These are phyloP conservation scores for Pseudomyrmex sp. DNA, from an alignment of 1,140 invertebrate species.

Conservation along the genomic window DNA sequence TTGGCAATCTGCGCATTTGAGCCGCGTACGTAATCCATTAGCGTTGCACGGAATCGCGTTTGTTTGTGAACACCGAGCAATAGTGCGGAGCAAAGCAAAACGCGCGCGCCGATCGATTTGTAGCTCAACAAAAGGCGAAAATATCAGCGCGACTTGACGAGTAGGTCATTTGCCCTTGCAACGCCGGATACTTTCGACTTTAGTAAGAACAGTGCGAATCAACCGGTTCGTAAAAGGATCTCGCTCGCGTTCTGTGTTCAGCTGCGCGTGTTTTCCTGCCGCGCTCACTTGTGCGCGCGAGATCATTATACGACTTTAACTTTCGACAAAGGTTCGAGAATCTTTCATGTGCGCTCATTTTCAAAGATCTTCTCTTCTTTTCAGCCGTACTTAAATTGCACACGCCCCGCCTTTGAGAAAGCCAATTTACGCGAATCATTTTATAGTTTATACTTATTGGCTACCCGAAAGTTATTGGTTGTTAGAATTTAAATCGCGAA, in stretches of 20 bases:
- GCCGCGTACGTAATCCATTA: too few relatives aligned
- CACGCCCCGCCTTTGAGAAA: too few relatives aligned
- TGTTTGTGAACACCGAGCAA: not conserved
- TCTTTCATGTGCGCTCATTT: not conserved
- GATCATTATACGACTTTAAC: slow-evolving; percentile 51
- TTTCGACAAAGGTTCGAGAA: slow-evolving; percentile 3
- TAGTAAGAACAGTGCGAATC: slow-evolving; percentile 67
- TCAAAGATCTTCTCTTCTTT: not conserved
- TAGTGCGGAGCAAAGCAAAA: not conserved
- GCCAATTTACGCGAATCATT: slow-evolving; percentile 26
- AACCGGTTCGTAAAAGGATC: slow-evolving; percentile 58
- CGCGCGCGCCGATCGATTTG: not conserved
- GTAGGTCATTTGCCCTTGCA: slow-evolving; percentile 75
- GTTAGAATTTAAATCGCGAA: not conserved
- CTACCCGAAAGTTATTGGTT: slow-evolving; percentile 8
- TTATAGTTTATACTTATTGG: not conserved
- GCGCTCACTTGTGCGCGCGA: not conserved
- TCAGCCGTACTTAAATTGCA: not conserved
- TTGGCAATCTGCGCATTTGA: too few relatives aligned
- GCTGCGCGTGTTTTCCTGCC: slow-evolving; percentile 13
- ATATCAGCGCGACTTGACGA: slow-evolving; percentile 73
- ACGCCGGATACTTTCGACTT: slow-evolving; percentile 75
- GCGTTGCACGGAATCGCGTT: too few relatives aligned
- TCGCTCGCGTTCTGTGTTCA: not conserved
- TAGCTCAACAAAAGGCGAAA: slow-evolving; percentile 63